Conservation (phyloP, 2,113 vertebrate genomes). For the Sterna hirundo region DNA sequence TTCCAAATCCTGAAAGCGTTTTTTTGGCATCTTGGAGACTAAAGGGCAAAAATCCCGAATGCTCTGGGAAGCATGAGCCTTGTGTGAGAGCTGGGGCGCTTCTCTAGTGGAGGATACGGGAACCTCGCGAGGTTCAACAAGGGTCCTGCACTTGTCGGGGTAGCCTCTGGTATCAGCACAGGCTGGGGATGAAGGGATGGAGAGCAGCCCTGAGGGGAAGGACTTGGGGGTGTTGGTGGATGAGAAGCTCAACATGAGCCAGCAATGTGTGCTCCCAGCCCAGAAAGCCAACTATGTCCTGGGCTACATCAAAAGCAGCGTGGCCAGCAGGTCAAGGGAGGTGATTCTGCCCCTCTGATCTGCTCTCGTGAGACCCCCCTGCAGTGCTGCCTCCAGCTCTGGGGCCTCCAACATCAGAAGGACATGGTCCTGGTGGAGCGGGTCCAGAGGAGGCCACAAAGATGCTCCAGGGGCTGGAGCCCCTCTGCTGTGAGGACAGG, state of each 20-base stretch:
- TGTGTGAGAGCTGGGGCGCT: no score
- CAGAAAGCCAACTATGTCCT: no score
- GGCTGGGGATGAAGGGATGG: no score
- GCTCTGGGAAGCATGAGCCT: neutral
- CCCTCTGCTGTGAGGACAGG: neutral
- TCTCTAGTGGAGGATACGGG: no score
- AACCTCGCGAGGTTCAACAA: neutral
- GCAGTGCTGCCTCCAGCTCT: fast-evolving
- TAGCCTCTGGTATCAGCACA: fast-evolving
- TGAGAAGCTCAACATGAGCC: neutral
- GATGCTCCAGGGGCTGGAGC: neutral
- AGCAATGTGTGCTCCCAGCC: fast-evolving
- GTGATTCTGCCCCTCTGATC: neutral
- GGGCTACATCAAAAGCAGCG: no score
- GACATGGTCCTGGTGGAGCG: neutral
- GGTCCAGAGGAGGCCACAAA: neutral
- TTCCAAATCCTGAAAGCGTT: neutral
- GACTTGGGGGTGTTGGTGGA: neutral
- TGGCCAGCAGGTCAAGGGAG: neutral
- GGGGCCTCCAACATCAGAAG: neutral
- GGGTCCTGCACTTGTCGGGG: fast-evolving
- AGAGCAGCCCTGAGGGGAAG: neutral
- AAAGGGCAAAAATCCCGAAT: neutral
- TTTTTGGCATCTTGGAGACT: neutral
- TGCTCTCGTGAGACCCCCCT: neutral